Evolutionary conservation across 2,113 vertebrate genomes (phyloP).

Genomic region (Spermophilus dauricus): DNA sequence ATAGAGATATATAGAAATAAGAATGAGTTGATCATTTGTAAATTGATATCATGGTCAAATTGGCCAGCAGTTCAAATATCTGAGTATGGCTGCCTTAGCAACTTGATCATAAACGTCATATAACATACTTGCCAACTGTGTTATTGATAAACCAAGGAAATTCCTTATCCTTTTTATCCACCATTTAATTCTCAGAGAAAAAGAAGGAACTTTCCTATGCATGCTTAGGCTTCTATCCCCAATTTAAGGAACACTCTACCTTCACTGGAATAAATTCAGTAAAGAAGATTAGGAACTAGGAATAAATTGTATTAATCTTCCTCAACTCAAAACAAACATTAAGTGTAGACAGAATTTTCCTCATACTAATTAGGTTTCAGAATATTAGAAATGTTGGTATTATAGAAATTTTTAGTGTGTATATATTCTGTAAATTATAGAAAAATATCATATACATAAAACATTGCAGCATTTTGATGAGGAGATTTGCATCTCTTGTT

Average conservation of each 20-base stretch:
- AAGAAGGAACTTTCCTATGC: background rate
- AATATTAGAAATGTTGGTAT: background rate
- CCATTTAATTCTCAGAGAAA: background rate
- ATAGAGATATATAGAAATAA: background rate
- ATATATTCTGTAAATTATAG: background rate
- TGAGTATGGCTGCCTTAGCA: background rate
- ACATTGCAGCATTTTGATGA: background rate
- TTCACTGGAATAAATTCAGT: background rate
- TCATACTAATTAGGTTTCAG: background rate
- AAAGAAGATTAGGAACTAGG: background rate
- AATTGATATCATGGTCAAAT: background rate
- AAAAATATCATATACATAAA: background rate
- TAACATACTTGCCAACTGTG: background rate
- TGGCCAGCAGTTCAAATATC: background rate
- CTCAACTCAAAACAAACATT: background rate
- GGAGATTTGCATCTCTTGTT: background rate
- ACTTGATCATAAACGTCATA: background rate
- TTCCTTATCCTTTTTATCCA: background rate
- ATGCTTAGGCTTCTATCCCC: accelerated
- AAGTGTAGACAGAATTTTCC: background rate
- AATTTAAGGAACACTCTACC: background rate
- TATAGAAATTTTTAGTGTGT: background rate
- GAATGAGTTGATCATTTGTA: background rate
- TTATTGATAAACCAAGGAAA: background rate
- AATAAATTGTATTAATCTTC: background rate